Percentiles rank a stretch among this genome's conserved stretches.
phyloP scores from a whole-genome alignment of 2,888 invertebrate species.

The Orthosia cruda region DNA sequence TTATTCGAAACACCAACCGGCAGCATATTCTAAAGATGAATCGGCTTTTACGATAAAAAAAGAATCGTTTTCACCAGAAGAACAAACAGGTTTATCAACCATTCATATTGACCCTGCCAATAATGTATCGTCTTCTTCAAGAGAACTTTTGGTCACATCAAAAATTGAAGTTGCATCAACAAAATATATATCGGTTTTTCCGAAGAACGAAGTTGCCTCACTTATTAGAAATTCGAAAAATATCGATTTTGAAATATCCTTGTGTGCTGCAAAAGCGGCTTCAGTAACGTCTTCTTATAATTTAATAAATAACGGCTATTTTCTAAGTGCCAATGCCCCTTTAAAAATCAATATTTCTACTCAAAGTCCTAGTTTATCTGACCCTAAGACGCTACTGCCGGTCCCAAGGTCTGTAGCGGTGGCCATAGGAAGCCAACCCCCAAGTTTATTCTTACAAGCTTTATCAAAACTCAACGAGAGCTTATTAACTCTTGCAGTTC shows the following conservation, averaged over 20 bases:
- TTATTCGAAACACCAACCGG: not conserved
- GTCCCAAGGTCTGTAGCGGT: slow-evolving; percentile 71
- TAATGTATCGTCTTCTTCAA: slow-evolving; percentile 6
- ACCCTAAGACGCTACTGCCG: slow-evolving; percentile 62
- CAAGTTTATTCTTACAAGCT: slow-evolving; percentile 82
- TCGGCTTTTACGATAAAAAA: not conserved
- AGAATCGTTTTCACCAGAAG: not conserved
- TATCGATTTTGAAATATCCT: slow-evolving; percentile 44
- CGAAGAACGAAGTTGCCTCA: not conserved
- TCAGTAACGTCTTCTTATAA: slow-evolving; percentile 12
- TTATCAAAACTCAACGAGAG: slow-evolving; percentile 81
- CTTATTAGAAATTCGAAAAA: slow-evolving; percentile 12
- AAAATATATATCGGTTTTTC: not conserved
- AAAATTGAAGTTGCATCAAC: slow-evolving; percentile 2
- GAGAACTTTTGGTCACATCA: slow-evolving; percentile 2
- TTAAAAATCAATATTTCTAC: slow-evolving; percentile 66
- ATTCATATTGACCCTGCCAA: not conserved
- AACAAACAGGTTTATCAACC: not conserved
- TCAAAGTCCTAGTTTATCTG: slow-evolving; percentile 62
- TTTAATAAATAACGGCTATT: slow-evolving; percentile 15
- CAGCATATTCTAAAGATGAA: slow-evolving; percentile 1
- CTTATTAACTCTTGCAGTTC: slow-evolving; percentile 72
- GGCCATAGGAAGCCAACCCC: slow-evolving; percentile 75
- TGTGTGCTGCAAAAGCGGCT: slow-evolving; percentile 22
- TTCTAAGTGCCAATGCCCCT: slow-evolving; percentile 44